These are phyloP conservation scores for Equus quagga DNA, from an alignment of 2,113 vertebrate genomes.

Conservation along the genomic window DNA sequence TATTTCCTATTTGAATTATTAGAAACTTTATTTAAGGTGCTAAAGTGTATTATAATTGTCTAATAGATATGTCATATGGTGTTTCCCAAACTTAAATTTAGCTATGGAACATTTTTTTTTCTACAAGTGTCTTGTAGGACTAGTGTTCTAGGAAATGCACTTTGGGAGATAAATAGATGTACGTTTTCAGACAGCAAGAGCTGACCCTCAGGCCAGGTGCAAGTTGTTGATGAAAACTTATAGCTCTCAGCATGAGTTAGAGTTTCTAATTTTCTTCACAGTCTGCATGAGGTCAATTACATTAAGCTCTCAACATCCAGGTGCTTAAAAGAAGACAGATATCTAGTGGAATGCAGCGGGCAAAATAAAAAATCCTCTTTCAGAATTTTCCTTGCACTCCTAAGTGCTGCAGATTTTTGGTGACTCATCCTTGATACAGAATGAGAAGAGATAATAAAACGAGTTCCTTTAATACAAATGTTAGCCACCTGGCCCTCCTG, in stretches of 20 bases:
- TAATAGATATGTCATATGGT: neutral
- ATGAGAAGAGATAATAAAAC: neutral
- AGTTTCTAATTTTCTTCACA: slow-evolving; percentile 71
- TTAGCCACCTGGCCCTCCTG: neutral
- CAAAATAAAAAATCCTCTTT: slow-evolving; percentile 33
- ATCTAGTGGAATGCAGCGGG: neutral
- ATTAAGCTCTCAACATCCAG: slow-evolving; percentile 46
- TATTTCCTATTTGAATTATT: neutral
- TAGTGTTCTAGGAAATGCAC: slow-evolving; percentile 2
- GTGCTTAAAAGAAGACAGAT: slow-evolving; percentile 56
- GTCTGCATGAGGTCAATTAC: slow-evolving; percentile 58
- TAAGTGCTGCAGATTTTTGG: neutral
- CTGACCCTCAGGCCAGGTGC: neutral
- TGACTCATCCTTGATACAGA: neutral
- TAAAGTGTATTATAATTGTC: neutral
- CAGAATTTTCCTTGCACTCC: neutral
- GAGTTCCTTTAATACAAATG: neutral
- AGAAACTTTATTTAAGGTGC: neutral
- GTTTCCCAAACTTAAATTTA: slow-evolving; percentile 42
- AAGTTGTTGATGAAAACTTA: slow-evolving; percentile 54
- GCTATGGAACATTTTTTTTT: slow-evolving; percentile 15
- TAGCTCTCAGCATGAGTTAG: slow-evolving; percentile 18
- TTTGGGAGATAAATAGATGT: slow-evolving; percentile 23
- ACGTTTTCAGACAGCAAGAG: slow-evolving; percentile 30
- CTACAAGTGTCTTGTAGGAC: neutral